phyloP scores from a whole-genome alignment of 2,888 invertebrate species.

The Branchellion lobata region DNA sequence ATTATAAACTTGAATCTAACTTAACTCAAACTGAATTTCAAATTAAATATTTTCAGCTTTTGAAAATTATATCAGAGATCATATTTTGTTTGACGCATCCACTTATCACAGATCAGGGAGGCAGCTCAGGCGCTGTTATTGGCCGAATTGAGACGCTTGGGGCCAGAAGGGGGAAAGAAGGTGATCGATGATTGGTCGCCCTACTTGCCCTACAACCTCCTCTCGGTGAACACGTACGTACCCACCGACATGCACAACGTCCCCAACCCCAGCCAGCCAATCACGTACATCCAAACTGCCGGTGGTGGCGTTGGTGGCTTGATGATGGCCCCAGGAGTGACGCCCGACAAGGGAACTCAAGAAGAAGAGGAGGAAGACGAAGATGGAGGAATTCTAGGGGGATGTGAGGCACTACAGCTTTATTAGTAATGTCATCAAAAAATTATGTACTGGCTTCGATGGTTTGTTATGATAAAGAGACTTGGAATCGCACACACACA shows the following conservation, averaged over 20 bases:
- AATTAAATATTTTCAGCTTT: too few relatives aligned
- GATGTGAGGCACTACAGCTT: constrained; percentile 31
- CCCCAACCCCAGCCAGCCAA: not conserved
- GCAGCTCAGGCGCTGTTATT: constrained; percentile 92
- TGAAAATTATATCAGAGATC: not conserved
- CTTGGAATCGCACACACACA: too few relatives aligned
- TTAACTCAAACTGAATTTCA: too few relatives aligned
- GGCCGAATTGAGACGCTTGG: constrained; percentile 85
- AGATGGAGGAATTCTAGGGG: constrained; percentile 50
- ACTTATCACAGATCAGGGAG: constrained; percentile 71
- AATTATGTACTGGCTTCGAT: too few relatives aligned
- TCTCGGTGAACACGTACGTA: constrained; percentile 62
- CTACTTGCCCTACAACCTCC: constrained; percentile 75
- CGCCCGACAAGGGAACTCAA: not conserved
- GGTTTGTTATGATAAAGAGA: too few relatives aligned
- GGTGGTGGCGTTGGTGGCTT: not conserved
- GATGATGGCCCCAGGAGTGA: not conserved
- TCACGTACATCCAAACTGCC: constrained; percentile 14
- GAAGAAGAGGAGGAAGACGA: constrained; percentile 48
- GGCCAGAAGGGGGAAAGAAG: constrained; percentile 84
- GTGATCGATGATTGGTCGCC: constrained; percentile 95
- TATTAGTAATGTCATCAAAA: too few relatives aligned
- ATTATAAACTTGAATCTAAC: too few relatives aligned
- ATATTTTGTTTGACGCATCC: not conserved
- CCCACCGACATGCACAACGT: constrained; percentile 52